Base-by-base conservation (phyloP, 1,140 invertebrate species). In the Papilio polytes region DNA sequence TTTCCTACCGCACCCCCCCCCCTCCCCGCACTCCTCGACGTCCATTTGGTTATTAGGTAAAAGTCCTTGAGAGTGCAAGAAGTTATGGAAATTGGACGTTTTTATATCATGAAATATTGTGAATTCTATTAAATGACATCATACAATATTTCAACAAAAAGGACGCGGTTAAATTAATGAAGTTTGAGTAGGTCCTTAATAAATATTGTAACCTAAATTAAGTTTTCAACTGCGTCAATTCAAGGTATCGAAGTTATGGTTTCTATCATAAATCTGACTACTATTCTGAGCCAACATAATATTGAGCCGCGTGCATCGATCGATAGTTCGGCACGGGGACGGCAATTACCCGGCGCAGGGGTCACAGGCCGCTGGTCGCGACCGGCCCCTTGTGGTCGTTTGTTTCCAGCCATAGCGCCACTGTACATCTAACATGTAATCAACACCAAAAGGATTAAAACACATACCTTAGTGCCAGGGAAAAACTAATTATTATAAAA, bases 361-460 rank as follows among this genome's bases (percentile, higher is more conserved):
- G 63, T 70, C 63, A 31, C 63, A 70, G 26, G 22, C 63, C 63
- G 63, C 63, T 70, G 63, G 63, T 70, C 63, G 26, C 63, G 26
- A 70, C 63, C 26, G 63, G 12, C 63, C 63, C 63, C 6, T 15
- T 31, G 63, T 70, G 63, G 22, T 31, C 22, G 13, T n/a, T 70
- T 70, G 63, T 70, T 70, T 36, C 59, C 59, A 7, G 59, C 20
- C 10, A n/a, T 13, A 26, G 26, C 22, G 22, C 63, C 22, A 13
- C 4, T 31, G 26, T 70, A 31, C 26, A 70, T 10, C 12, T 15
- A 63, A 22, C 59, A 63, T 63, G 26, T 70, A 36, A 70, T 70
- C 36, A 26, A 70, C 12, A 26, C 22, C 26, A 63, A 63, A 20
- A 26, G 63, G 13, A 36, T 70, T 36, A 13, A 66, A 66, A 66